These are phyloP conservation scores for Mus pahari DNA, from an alignment of 2,113 vertebrate genomes.

Conservation along the genomic window DNA sequence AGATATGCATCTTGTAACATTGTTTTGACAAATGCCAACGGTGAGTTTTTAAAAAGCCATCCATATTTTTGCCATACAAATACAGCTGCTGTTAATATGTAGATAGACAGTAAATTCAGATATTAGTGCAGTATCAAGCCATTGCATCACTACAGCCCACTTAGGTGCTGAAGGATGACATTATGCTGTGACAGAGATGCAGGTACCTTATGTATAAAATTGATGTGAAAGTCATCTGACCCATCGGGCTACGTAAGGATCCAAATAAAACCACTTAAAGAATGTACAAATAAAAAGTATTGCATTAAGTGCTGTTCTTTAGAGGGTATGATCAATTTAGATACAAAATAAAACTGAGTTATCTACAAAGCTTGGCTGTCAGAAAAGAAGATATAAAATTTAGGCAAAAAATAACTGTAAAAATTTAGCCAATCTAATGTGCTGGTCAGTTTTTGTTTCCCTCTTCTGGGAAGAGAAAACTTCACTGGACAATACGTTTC, in stretches of 20 bases:
- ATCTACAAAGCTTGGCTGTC: background rate
- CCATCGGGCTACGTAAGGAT: background rate
- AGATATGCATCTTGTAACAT: background rate
- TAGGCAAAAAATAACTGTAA: background rate
- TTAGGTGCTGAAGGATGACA: background rate
- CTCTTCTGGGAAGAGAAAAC: background rate
- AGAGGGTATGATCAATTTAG: background rate
- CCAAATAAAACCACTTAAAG: background rate
- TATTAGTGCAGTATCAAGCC: background rate
- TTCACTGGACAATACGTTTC: background rate
- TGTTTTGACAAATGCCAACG: background rate
- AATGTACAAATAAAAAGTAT: background rate
- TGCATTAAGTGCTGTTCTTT: background rate
- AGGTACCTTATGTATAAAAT: background rate
- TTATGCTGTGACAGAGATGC: background rate
- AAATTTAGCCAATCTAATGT: background rate
- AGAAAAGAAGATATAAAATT: background rate
- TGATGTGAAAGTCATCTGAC: background rate
- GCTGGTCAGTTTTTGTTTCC: background rate
- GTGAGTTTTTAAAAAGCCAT: background rate
- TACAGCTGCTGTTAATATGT: background rate
- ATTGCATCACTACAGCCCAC: background rate
- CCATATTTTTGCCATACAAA: background rate
- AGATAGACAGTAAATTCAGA: background rate
- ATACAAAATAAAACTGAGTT: conserved; percentile 51